A percentile compares a stretch with the other conserved stretches of the same genome.
Conservation (phyloP, 2,888 invertebrate genomes). For the Deilephila elpenor region DNA sequence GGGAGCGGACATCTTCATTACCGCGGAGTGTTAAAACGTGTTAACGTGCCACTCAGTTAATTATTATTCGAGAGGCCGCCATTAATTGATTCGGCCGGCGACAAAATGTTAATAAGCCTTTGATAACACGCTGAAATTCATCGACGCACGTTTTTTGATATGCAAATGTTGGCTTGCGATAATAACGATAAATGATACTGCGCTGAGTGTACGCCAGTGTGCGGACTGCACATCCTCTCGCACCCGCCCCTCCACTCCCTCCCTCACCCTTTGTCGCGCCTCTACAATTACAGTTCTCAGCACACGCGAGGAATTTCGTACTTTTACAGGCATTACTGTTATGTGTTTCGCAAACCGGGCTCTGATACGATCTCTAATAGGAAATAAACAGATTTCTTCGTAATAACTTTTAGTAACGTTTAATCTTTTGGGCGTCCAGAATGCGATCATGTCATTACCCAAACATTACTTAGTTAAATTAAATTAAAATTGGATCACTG, state of each 20-base stretch:
- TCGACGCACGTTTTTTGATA: conserved; percentile 40
- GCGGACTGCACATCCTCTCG: neutral
- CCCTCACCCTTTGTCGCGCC: neutral
- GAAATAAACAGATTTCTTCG: no score
- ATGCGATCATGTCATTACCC: no score
- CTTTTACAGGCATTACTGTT: no score
- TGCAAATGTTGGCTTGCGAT: conserved; percentile 36
- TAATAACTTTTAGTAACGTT: no score
- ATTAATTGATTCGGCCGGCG: conserved; percentile 80
- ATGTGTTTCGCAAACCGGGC: no score
- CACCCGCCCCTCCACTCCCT: neutral
- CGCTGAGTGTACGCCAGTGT: conserved; percentile 27
- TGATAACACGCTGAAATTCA: conserved; percentile 56
- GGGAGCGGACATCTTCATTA: conserved; percentile 77
- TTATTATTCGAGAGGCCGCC: conserved; percentile 74
- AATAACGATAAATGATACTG: conserved; percentile 29
- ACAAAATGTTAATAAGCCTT: conserved; percentile 80
- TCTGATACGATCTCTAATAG: no score
- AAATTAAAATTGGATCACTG: no score
- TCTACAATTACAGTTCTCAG: neutral
- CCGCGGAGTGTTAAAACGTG: conserved; percentile 81
- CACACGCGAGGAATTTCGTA: no score
- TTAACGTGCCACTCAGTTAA: conserved; percentile 79
- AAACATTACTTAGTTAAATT: no score
- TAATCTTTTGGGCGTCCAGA: no score